Base-by-base conservation (phyloP, 1,140 invertebrate genomes). In the Tetraneura akinire region DNA sequence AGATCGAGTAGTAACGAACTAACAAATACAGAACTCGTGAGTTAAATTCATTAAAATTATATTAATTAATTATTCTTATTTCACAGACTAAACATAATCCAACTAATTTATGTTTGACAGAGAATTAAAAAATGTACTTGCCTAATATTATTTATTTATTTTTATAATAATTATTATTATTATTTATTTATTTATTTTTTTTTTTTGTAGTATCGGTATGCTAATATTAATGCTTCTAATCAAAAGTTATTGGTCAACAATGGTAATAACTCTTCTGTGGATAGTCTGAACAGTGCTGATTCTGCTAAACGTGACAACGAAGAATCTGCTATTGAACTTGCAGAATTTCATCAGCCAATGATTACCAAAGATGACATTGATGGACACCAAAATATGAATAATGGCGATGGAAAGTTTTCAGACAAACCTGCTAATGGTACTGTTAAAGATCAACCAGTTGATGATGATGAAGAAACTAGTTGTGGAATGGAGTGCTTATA, bases 401-500 rank as follows among this genome's bases (percentile, higher is more conserved):
- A 78, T 18, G 74, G 74, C 47, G 74, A 78, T 45, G 74, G 73
- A 14, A 76, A 76, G 45, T 16, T 11, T 26, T 21, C 18, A 53
- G 32, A 21, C 3, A 78, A 62, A 62, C 73, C 53, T 57, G 42
- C 37, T 16, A 78, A 78, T 11, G 74, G 74, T 10, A 45, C 26
- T 47, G 74, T 78, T 45, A 78, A 78, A 16, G 74, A 62, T 26
- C 55, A 62, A 8, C 37, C 37, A 10, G 37, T 62, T 47, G 74
- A 78, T 42, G 74, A 78, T 3, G 74, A 78, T 47, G 26, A 42
- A 11, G 74, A 78, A 11, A 42, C 74, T 60, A 78, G 74, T 47
- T 78, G 74, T 47, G 74, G 74, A 2, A 78, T 78, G 74, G 74
- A 78, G 16, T 78, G 74, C 26, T 78, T 78, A 21, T 78, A 78